These are phyloP conservation scores for Nothocercus nigrocapillus DNA, from an alignment of 2,113 vertebrate species.

Conservation along the genomic window DNA sequence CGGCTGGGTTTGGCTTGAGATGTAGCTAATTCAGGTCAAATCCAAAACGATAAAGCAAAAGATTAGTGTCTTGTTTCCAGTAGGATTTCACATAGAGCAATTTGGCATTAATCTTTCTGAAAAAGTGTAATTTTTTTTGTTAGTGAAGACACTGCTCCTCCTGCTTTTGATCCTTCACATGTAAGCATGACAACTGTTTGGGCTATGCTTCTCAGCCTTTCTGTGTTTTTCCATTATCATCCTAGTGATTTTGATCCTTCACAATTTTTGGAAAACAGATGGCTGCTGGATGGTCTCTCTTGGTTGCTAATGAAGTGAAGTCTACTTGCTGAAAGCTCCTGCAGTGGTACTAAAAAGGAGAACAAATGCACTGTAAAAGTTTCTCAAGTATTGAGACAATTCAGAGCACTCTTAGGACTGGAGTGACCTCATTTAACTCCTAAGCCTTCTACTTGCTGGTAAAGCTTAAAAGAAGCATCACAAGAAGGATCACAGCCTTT, in stretches of 20 bases:
- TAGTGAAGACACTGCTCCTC: neutral
- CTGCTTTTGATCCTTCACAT: neutral
- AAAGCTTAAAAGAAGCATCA: slow-evolving; percentile 51
- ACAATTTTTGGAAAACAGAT: neutral
- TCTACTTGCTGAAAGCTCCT: neutral
- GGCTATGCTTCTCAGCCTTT: neutral
- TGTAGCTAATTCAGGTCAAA: neutral
- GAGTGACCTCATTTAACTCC: slow-evolving; percentile 64
- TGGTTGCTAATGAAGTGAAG: neutral
- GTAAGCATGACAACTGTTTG: neutral
- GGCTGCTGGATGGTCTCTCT: neutral
- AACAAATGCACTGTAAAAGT: neutral
- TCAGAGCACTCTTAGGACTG: slow-evolving; percentile 36
- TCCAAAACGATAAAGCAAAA: neutral
- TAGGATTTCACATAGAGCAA: neutral
- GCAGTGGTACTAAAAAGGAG: neutral
- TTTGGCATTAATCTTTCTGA: neutral
- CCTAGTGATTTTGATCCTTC: neutral
- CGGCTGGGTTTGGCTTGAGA: neutral
- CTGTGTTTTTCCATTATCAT: neutral
- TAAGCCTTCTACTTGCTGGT: slow-evolving; percentile 40
- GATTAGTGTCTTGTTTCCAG: neutral
- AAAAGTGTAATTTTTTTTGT: neutral
- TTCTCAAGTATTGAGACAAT: slow-evolving; percentile 21
- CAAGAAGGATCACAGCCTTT: slow-evolving; percentile 49